Evolutionary conservation across 2,113 vertebrate species (phyloP).

Genomic region (Haemorhous mexicanus): DNA sequence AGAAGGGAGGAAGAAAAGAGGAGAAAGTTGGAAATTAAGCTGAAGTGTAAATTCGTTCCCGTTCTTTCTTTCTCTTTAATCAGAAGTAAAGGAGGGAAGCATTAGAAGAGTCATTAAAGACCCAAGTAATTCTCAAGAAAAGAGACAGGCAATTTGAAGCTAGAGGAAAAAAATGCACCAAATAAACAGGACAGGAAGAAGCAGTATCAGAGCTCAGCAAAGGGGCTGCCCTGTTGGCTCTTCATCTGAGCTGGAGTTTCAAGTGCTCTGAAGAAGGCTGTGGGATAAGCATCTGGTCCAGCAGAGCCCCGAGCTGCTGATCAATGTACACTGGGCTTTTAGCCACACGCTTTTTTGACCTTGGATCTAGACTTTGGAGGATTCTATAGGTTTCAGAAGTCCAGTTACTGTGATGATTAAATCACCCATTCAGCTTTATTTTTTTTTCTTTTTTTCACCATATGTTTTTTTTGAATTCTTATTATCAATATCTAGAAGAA

Average conservation of each 20-base stretch:
- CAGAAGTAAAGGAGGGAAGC: slow-evolving; percentile 58
- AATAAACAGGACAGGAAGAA: slow-evolving; percentile 3
- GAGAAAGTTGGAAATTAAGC: slow-evolving; percentile 57
- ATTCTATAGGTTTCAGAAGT: not conserved
- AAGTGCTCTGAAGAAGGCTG: not conserved
- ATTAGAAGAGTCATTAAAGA: slow-evolving; percentile 59
- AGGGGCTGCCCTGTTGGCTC: not conserved
- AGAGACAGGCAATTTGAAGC: slow-evolving; percentile 10
- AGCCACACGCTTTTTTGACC: not conserved
- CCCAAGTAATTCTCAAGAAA: slow-evolving; percentile 52
- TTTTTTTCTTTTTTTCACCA: no score
- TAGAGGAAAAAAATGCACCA: slow-evolving; percentile 7
- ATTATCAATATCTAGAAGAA: not conserved
- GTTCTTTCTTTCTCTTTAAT: slow-evolving; percentile 64
- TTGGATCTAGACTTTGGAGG: not conserved
- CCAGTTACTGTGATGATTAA: not conserved
- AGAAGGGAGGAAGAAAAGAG: not conserved
- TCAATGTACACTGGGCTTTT: not conserved
- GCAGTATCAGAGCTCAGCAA: not conserved
- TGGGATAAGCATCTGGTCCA: not conserved
- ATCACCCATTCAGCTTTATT: not conserved
- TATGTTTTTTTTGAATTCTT: not conserved
- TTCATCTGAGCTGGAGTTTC: not conserved
- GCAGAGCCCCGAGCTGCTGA: not conserved
- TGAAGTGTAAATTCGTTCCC: slow-evolving; percentile 59